phyloP scores from a whole-genome alignment of 64 coral and sea anemone genomes.

The Stichodactyla mertensii region DNA sequence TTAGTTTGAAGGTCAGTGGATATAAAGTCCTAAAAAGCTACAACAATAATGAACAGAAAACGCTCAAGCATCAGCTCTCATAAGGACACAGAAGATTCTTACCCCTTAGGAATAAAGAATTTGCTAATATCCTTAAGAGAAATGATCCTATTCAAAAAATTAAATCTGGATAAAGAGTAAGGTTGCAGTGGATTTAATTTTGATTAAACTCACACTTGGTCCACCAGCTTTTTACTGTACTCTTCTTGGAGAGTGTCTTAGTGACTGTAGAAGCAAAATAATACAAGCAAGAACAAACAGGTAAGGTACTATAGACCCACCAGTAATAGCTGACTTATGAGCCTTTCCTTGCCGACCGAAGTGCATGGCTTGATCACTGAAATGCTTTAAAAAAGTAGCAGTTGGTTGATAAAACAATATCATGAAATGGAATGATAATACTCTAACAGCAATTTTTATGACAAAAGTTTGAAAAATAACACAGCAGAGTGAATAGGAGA shows the following conservation, averaged over 20 bases:
- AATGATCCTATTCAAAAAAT: not conserved
- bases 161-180: not conserved
- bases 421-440: not conserved
- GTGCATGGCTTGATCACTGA: constrained; percentile 7
- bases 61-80: not conserved
- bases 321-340: not conserved
- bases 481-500: not conserved
- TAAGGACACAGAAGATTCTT: not conserved
- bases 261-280: not conserved
- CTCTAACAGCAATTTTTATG: not conserved
- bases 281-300: not conserved
- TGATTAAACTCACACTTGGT: not conserved
- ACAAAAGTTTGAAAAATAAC: not conserved
- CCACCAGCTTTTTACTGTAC: not conserved
- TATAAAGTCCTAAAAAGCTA: too few species aligned
- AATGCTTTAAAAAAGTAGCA: constrained; percentile 3
- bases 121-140: not conserved
- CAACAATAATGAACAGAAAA: not conserved
- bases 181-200: not conserved
- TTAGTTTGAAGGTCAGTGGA: too few species aligned
- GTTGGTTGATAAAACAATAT: not conserved
- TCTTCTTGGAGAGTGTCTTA: not conserved
- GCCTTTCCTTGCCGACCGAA: not conserved
- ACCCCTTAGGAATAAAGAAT: not conserved
- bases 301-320: constrained; percentile 1